Evolutionary conservation across 2,797 vertebrate genomes (phyloP), one percentile per base, ranked within the genome.

Genomic region (Micromesistius poutassou): DNA sequence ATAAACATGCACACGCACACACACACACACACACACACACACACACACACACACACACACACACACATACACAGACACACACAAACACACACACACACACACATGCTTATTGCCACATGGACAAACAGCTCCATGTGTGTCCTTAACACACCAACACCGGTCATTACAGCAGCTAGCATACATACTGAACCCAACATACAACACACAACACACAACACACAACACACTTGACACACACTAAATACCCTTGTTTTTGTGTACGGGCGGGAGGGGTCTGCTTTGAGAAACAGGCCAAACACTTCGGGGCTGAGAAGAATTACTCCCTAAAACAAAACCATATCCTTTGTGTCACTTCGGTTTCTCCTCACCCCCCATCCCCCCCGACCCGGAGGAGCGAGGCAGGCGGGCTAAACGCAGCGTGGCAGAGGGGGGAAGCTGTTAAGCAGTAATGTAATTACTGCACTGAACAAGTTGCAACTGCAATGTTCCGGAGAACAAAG

Each of bases 101-200:
- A 74, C 71, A 73, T 40, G 68, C 86, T 88, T 79, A 9, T 84
- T 89, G 83, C 83, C 88, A 87, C 87, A 85, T 78, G 84, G 85
- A 87, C 71, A 31, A 77, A 79, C 42, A 81, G 71, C 80, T 66
- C 55, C 55, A 66, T 66, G 85, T 83, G 80, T 86, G 87, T 82
- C 89, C 89, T 92, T 91, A 88, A 90, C 86, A 88, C 88, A 86
- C 87, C 82, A 35, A 84, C 70, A 87, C 77, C 81, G 81, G 89
- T 87, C 88, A 87, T 90, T 91, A 91, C 82, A 81, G 82, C 83
- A 83, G 84, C 35, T 33, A 79, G 85, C 79, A 85, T 77, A 83
- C 80, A 78, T 33, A 68, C 3, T 74, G 6, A 76, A 72, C 78
- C n/a, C n/a, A n/a, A n/a, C n/a, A n/a, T 4, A 33, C 33, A 3